Conservation (phyloP, 2,113 vertebrate genomes). For the Bubo scandiacus region DNA sequence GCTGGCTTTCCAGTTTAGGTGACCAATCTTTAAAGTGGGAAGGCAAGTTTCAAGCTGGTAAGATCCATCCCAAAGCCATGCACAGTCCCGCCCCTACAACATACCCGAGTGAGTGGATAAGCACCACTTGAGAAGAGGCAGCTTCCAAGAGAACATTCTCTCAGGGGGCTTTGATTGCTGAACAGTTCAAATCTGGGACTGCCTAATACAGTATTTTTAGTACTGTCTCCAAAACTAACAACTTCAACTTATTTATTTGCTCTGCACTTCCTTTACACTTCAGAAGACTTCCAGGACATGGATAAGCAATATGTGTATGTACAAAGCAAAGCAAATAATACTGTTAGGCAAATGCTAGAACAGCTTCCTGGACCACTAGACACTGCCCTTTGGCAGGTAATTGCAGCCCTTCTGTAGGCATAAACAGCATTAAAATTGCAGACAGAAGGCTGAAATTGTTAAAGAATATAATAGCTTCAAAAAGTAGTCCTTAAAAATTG, state of each 20-base stretch:
- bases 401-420: neutral
- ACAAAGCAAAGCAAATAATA: neutral
- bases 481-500: neutral
- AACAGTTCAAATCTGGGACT: neutral
- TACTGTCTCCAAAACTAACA: neutral
- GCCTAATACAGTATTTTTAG: neutral
- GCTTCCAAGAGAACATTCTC: accelerated
- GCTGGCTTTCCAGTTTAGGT: neutral
- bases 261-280: neutral
- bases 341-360: neutral
- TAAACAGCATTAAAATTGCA: neutral
- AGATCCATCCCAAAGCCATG: neutral
- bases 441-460: neutral
- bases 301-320: neutral
- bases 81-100: neutral
- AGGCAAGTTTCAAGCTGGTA: neutral
- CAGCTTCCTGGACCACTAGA: neutral
- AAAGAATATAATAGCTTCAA: neutral
- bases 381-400: neutral
- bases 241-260: neutral
- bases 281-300: neutral
- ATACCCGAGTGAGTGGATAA: accelerated
- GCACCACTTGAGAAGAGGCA: neutral
- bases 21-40: neutral
- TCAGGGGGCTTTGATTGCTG: neutral